phyloP scores from a whole-genome alignment of 2,888 invertebrate genomes.

The Trissolcus japonicus region DNA sequence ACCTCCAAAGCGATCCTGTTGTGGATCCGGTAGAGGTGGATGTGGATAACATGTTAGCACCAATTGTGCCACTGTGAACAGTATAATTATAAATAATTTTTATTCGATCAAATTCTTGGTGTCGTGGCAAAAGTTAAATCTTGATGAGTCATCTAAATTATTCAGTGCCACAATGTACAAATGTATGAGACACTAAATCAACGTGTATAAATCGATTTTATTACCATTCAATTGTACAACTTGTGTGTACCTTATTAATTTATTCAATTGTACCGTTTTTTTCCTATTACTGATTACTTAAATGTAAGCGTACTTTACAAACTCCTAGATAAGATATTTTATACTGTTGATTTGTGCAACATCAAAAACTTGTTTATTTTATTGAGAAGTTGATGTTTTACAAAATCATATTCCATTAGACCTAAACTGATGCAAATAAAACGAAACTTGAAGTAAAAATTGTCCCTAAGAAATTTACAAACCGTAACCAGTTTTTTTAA shows the following conservation, averaged over 20 bases:
- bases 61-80: background rate
- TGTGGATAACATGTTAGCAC: slow-evolving; percentile 66
- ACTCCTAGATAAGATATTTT: slow-evolving; percentile 17
- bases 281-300: background rate
- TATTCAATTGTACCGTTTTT: slow-evolving; percentile 1
- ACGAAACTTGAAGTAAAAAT: no score
- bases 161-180: slow-evolving; percentile 6
- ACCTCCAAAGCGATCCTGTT: slow-evolving; percentile 72
- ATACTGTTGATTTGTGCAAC: slow-evolving; percentile 12
- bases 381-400: slow-evolving; percentile 20
- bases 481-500: no score
- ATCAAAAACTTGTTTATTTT: slow-evolving; percentile 11
- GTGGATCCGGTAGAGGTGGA: slow-evolving; percentile 66
- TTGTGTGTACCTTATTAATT: background rate
- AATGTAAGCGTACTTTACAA: background rate
- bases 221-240: background rate
- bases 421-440: no score
- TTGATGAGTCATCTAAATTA: slow-evolving; percentile 13
- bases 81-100: background rate
- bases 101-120: background rate
- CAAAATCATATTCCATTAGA: slow-evolving; percentile 20
- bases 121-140: slow-evolving; percentile 1
- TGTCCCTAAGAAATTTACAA: no score
- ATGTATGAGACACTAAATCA: slow-evolving; percentile 15
- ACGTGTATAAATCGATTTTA: background rate